Conservation (phyloP, 2,113 vertebrate genomes). For the Bos javanicus region DNA sequence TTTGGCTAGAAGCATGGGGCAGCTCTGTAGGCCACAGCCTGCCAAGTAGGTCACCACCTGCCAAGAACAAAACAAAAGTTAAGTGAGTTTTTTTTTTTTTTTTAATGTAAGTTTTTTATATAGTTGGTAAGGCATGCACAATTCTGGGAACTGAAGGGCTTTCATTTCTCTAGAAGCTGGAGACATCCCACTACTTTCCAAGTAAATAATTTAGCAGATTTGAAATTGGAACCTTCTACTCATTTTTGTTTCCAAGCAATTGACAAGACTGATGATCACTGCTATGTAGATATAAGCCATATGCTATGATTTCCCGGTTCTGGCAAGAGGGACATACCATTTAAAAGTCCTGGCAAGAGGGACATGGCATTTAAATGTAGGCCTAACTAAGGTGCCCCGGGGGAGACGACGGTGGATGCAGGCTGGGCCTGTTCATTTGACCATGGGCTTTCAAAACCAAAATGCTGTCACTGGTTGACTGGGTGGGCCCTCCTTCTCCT, state of each 20-base stretch:
- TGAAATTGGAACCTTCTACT: background rate
- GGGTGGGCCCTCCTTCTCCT: background rate
- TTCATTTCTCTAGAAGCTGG: background rate
- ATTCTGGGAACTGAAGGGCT: background rate
- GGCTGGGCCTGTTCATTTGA: background rate
- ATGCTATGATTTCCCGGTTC: background rate
- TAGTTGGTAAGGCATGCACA: background rate
- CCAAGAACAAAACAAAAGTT: conserved; percentile 33
- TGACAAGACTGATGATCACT: background rate
- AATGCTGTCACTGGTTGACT: background rate
- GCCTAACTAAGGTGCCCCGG: background rate
- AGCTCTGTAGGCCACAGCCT: conserved; percentile 97
- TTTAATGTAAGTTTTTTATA: background rate
- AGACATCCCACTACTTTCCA: background rate
- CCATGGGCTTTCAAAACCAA: background rate
- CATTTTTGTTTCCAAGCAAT: background rate
- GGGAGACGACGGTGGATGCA: background rate
- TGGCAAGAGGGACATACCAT: background rate
- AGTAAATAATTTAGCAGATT: background rate
- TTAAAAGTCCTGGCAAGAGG: background rate
- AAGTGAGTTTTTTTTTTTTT: background rate
- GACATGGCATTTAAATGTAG: background rate
- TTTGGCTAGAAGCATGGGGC: conserved; percentile 93
- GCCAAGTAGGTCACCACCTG: conserved; percentile 98
- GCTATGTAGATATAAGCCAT: background rate